These are phyloP conservation scores for Oryzias celebensis DNA, from an alignment of 2,113 vertebrate species.

Conservation along the genomic window DNA sequence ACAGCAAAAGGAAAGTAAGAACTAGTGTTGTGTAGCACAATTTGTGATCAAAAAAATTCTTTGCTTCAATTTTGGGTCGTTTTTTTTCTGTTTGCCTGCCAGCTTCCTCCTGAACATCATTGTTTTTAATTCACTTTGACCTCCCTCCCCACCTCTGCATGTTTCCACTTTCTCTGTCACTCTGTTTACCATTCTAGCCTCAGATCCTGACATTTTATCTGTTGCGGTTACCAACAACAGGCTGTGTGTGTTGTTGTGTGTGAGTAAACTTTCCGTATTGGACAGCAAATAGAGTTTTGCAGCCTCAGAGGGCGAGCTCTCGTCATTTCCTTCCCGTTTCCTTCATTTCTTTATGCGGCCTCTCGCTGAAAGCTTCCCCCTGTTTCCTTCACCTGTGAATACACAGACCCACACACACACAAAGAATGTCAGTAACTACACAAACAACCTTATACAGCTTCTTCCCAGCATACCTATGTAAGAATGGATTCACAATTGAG, in stretches of 20 bases:
- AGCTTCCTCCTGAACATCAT: background rate
- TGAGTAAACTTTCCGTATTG: constrained; percentile 56
- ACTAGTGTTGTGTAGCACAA: background rate
- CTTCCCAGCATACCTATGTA: constrained; percentile 27
- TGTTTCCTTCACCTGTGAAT: constrained; percentile 64
- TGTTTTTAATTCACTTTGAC: background rate
- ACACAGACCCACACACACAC: constrained; percentile 27
- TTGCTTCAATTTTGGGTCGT: background rate
- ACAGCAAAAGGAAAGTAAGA: background rate
- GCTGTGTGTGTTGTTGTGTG: constrained; percentile 14
- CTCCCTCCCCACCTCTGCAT: too few species aligned
- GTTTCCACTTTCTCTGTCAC: background rate
- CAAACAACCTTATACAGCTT: constrained; percentile 24
- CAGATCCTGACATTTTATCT: constrained; percentile 57
- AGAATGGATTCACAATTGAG: constrained; percentile 22
- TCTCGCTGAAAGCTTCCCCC: constrained; percentile 56
- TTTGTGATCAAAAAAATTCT: background rate
- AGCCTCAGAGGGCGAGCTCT: constrained; percentile 54
- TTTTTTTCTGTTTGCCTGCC: background rate
- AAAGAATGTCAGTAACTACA: constrained; percentile 8
- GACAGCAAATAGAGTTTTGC: constrained; percentile 57
- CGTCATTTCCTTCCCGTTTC: constrained; percentile 80
- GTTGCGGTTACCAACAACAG: constrained; percentile 61
- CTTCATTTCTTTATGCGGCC: constrained; percentile 70
- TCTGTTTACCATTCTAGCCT: constrained; percentile 40